Conservation (phyloP, 1,140 invertebrate species). For the Hestina assimilis region DNA sequence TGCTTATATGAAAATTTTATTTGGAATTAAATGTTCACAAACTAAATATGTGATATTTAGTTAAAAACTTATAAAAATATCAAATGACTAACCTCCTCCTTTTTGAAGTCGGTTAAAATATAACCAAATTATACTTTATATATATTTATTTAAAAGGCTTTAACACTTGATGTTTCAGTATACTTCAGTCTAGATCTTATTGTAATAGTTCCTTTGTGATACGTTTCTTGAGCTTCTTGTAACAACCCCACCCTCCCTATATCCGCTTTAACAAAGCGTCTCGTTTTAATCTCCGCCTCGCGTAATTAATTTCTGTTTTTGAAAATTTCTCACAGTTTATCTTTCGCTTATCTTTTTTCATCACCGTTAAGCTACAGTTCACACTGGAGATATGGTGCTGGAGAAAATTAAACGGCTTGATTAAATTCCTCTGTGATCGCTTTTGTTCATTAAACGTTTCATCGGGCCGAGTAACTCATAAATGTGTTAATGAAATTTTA, state of each 20-base stretch:
- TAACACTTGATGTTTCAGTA: background rate
- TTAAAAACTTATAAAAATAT: too few species aligned
- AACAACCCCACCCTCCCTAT: background rate
- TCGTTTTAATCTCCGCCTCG: slow-evolving; percentile 20
- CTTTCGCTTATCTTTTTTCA: slow-evolving; percentile 25
- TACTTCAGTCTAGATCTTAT: background rate
- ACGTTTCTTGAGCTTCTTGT: background rate
- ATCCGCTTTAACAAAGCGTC: background rate
- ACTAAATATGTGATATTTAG: too few species aligned
- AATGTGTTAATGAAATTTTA: background rate
- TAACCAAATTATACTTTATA: background rate
- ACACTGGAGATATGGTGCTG: background rate
- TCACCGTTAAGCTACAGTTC: slow-evolving; percentile 13
- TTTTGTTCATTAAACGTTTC: slow-evolving; percentile 4
- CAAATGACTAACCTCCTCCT: too few species aligned
- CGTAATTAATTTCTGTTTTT: slow-evolving; percentile 31
- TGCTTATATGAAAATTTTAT: too few species aligned
- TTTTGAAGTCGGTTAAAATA: too few species aligned
- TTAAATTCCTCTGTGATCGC: slow-evolving; percentile 11
- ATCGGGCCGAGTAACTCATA: background rate
- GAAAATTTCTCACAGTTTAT: slow-evolving; percentile 28
- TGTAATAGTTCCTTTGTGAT: slow-evolving; percentile 12
- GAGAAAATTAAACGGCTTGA: slow-evolving; percentile 11
- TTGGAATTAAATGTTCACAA: too few species aligned
- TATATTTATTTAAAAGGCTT: background rate